These are phyloP conservation scores for Sciurus vulgaris DNA, from an alignment of 2,797 vertebrate species.

Conservation along the genomic window DNA sequence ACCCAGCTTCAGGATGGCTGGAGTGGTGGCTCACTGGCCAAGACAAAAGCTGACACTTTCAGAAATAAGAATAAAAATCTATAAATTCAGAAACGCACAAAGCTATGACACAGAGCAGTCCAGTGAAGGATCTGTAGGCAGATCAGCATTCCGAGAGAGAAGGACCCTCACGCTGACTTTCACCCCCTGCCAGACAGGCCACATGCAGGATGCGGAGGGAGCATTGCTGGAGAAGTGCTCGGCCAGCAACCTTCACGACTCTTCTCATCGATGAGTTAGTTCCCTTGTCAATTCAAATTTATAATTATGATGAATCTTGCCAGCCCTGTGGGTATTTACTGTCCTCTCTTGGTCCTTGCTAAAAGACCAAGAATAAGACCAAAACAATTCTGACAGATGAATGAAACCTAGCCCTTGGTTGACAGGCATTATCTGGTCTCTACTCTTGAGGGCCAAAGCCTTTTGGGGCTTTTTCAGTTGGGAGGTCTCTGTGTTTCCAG, in stretches of 20 bases:
- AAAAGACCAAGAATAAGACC: neutral
- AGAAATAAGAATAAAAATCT: neutral
- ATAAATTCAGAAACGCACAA: neutral
- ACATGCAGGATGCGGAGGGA: neutral
- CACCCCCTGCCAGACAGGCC: neutral
- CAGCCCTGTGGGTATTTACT: neutral
- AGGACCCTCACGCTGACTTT: neutral
- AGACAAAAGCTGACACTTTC: neutral
- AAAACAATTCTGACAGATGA: neutral
- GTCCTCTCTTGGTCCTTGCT: neutral
- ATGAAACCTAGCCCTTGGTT: neutral
- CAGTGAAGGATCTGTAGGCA: neutral
- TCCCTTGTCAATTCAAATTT: neutral
- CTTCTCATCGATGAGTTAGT: neutral
- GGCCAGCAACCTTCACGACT: neutral
- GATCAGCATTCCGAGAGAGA: neutral
- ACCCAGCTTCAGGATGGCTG: neutral
- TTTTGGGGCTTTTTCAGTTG: neutral
- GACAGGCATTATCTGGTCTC: neutral
- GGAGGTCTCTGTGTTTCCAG: neutral
- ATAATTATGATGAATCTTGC: neutral
- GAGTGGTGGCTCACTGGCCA: neutral
- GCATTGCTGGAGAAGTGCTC: neutral
- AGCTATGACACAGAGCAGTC: neutral
- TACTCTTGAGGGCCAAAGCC: neutral